phyloP scores from a whole-genome alignment of 2,888 invertebrate genomes.

The Keiferia lycopersicella region DNA sequence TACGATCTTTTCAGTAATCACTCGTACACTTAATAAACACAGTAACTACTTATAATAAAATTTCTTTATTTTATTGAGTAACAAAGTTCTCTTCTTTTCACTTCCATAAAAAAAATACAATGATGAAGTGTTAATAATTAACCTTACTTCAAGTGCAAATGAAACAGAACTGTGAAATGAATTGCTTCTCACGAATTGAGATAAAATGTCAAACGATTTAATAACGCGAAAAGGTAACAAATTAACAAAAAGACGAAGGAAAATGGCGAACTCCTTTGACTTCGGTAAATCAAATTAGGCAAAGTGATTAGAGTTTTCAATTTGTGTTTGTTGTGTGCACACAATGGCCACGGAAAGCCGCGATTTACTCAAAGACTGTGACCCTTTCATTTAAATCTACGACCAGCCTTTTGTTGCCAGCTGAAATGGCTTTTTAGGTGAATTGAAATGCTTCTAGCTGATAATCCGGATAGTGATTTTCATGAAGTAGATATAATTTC shows the following conservation, averaged over 20 bases:
- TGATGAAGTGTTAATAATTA: background rate
- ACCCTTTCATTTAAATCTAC: conserved; percentile 6
- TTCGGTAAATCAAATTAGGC: conserved; percentile 11
- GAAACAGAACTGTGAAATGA: background rate
- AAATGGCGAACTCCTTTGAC: background rate
- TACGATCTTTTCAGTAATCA: no score
- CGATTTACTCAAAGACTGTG: background rate
- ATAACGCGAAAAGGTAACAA: background rate
- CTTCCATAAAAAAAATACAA: no score
- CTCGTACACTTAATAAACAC: no score
- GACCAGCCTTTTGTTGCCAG: conserved; percentile 5
- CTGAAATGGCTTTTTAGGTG: background rate
- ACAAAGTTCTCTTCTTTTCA: no score
- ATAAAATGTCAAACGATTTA: background rate
- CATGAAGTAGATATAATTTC: background rate
- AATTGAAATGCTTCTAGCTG: background rate
- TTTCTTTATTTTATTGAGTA: no score
- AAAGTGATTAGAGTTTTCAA: conserved; percentile 18
- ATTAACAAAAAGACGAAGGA: conserved; percentile 6
- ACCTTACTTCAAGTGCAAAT: background rate
- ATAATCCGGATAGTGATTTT: background rate
- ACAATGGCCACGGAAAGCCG: conserved; percentile 16
- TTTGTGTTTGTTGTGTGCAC: conserved; percentile 8
- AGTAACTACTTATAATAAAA: no score
- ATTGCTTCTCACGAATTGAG: background rate